Evolutionary conservation across 37 sponge, comb jelly and placozoan species (phyloP), one percentile per base, ranked within the genome.

Genomic region (Oscarella lobularis): DNA sequence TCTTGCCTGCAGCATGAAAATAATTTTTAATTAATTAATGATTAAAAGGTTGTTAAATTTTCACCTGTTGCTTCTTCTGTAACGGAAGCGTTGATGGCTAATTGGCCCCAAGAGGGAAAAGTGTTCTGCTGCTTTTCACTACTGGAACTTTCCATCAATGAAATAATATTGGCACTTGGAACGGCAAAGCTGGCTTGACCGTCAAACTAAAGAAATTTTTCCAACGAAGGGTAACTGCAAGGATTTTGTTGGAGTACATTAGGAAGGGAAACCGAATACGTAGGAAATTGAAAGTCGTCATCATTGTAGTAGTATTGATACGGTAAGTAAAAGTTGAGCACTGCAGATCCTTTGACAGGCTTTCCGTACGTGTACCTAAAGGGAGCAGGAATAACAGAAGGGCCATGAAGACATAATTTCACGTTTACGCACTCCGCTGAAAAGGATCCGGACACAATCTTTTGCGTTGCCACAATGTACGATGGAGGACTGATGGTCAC

Each of bases 361-460:
- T 66, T 33, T 55, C 75, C 75, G n/a, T 74, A 74, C 55, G 75
- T 39, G 65, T 74, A 74, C 65, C 60, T 48, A 48, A 48, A 20
- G 60, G 20, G 14, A 48, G 20, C 9, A n/a, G n/a, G n/a, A n/a
- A n/a, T n/a, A n/a, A n/a, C n/a, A n/a, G n/a, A n/a, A n/a, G n/a
- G n/a, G n/a, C n/a, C n/a, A n/a, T n/a, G n/a, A n/a, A n/a, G n/a
- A n/a, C n/a, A n/a, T n/a, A n/a, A n/a, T n/a, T n/a, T n/a, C n/a
- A n/a, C n/a, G n/a, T n/a, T 27, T 48, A 48, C 60, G 20, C 20
- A 48, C 60, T 48, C 20, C 14, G 60, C 60, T 27, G 60, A 27
- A 27, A 48, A 27, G 9, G 60, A 27, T 48, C 60, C 60, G 14
- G 9, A 27, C 20, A 48, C 60, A 48, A 48, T 48, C 60, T 9